Evolutionary conservation across 2,888 invertebrate species (phyloP).

Genomic region (Pteria penguin): DNA sequence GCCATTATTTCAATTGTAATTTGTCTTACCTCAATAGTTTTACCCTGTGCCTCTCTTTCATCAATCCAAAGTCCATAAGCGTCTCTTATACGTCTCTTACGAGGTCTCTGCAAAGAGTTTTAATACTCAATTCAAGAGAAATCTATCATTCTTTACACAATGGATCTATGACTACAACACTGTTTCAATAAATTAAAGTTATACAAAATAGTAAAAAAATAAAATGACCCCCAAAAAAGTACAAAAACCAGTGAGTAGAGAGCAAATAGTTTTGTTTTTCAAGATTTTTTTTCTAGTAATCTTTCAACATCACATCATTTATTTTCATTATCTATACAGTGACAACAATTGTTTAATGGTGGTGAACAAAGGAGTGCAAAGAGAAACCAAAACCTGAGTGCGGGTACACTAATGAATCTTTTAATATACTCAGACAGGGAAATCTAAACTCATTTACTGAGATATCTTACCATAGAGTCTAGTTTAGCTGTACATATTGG

Average conservation of each 20-base stretch:
- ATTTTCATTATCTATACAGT: too few species aligned
- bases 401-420: too few species aligned
- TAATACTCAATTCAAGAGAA: too few species aligned
- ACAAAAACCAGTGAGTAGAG: background rate
- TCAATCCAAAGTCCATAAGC: conserved; percentile 74
- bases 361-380: too few species aligned
- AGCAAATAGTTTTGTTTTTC: background rate
- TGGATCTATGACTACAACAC: background rate
- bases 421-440: too few species aligned
- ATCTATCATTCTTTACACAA: background rate
- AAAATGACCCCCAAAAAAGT: too few species aligned
- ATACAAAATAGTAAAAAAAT: too few species aligned
- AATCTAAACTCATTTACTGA: background rate
- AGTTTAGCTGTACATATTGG: conserved; percentile 32
- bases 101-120: conserved; percentile 69
- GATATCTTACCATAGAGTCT: conserved; percentile 64
- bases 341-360: too few species aligned
- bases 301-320: too few species aligned
- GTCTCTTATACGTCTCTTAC: conserved; percentile 74
- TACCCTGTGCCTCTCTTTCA: conserved; percentile 73
- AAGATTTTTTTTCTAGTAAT: background rate
- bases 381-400: too few species aligned
- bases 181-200: too few species aligned
- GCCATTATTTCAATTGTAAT: too few species aligned
- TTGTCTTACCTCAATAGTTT: conserved; percentile 75